These are phyloP conservation scores for Diarsia dahlii DNA, from an alignment of 2,888 invertebrate genomes.

Conservation along the genomic window DNA sequence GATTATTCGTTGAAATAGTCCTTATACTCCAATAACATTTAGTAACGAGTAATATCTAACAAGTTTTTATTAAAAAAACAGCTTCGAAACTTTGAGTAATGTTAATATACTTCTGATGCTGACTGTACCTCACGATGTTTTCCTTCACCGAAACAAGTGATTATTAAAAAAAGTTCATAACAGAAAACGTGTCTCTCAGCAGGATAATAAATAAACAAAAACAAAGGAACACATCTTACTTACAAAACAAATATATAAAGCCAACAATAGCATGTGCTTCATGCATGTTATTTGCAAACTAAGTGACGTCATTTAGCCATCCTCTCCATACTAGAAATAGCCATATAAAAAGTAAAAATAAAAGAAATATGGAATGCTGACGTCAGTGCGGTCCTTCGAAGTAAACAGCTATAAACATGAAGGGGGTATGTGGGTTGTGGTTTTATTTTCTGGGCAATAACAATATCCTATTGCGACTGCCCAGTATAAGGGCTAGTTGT, in stretches of 20 bases:
- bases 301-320: constrained; percentile 11
- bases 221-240: too few relatives aligned
- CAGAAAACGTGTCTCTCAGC: too few relatives aligned
- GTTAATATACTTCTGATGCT: too few relatives aligned
- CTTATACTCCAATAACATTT: too few relatives aligned
- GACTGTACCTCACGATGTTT: too few relatives aligned
- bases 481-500: not conserved
- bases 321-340: not conserved
- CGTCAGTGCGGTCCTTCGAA: constrained; percentile 38
- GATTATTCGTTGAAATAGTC: too few relatives aligned
- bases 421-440: constrained; percentile 47
- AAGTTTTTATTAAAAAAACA: too few relatives aligned
- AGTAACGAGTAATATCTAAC: too few relatives aligned
- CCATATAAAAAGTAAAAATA: constrained; percentile 6
- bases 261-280: constrained; percentile 11
- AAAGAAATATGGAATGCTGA: constrained; percentile 8
- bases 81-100: too few relatives aligned
- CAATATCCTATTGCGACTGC: not conserved
- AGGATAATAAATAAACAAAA: too few relatives aligned
- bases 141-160: too few relatives aligned
- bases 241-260: not conserved
- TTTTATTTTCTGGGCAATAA: constrained; percentile 60
- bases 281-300: constrained; percentile 18
- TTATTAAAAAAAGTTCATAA: too few relatives aligned
- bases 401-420: constrained; percentile 3